phyloP scores from a whole-genome alignment of 2,113 vertebrate species.

The Cyanoramphus novaezelandiae region DNA sequence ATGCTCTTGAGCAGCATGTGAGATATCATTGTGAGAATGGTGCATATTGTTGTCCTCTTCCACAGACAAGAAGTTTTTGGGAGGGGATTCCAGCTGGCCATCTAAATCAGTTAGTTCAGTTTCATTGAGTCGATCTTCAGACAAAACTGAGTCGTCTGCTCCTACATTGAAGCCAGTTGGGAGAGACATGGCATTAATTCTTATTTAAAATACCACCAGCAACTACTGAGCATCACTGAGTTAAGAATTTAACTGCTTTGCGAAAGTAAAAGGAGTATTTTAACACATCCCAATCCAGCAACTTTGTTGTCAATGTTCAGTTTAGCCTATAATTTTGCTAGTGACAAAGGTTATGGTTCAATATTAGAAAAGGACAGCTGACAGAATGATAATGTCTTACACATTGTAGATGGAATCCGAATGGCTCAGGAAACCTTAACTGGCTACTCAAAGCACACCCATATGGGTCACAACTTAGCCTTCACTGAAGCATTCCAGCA shows the following conservation, averaged over 20 bases:
- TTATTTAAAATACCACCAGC: neutral
- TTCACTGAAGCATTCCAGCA: neutral
- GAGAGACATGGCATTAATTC: neutral
- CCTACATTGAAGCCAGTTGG: slow-evolving; percentile 61
- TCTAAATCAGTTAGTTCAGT: slow-evolving; percentile 87
- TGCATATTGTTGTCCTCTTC: slow-evolving; percentile 74
- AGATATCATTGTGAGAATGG: slow-evolving; percentile 67
- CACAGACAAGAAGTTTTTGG: slow-evolving; percentile 74
- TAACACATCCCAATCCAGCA: neutral
- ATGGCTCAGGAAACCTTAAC: neutral
- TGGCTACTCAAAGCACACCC: neutral
- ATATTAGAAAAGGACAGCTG: neutral
- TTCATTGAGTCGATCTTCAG: slow-evolving; percentile 87
- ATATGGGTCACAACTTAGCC: neutral
- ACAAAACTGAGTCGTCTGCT: slow-evolving; percentile 76
- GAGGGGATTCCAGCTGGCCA: slow-evolving; percentile 81
- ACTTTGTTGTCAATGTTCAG: neutral
- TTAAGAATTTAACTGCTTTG: neutral
- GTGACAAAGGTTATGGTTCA: neutral
- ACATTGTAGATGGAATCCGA: neutral
- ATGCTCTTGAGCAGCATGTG: slow-evolving; percentile 48
- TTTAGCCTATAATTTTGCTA: neutral
- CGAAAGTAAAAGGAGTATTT: neutral
- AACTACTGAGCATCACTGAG: neutral
- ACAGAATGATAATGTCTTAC: neutral